Conservation (phyloP, 1,140 invertebrate genomes). For the Papilio xuthus region DNA sequence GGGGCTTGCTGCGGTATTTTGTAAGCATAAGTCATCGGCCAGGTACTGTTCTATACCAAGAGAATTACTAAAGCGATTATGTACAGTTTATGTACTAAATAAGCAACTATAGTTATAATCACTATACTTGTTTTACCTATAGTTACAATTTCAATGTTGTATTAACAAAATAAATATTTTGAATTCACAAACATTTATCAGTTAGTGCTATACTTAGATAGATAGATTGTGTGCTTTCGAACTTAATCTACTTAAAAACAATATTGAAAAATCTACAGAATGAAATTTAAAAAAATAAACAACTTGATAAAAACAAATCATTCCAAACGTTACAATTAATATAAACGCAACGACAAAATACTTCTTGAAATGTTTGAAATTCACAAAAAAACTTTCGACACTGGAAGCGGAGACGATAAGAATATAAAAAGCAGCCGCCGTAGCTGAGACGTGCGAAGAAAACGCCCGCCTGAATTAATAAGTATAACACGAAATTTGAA, state of each 20-base stretch:
- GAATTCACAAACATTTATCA: too few relatives aligned
- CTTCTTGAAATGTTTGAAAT: slow-evolving; percentile 55
- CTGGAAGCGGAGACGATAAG: slow-evolving; percentile 54
- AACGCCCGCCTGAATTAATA: slow-evolving; percentile 80
- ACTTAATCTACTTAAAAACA: not conserved
- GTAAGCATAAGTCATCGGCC: slow-evolving; percentile 62
- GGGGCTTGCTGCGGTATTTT: slow-evolving; percentile 47
- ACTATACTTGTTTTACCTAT: too few relatives aligned
- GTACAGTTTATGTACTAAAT: not conserved
- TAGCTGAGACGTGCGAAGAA: slow-evolving; percentile 63
- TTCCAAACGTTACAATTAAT: slow-evolving; percentile 21
- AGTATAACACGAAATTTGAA: slow-evolving; percentile 83
- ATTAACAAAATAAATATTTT: too few relatives aligned
- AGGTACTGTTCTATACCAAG: slow-evolving; percentile 44
- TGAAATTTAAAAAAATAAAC: not conserved
- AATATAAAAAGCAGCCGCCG: slow-evolving; percentile 75
- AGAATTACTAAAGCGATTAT: slow-evolving; percentile 22
- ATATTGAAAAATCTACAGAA: not conserved
- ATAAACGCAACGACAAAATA: slow-evolving; percentile 46
- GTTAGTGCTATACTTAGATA: too few relatives aligned
- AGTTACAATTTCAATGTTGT: too few relatives aligned
- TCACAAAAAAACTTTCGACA: slow-evolving; percentile 53
- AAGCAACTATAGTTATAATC: too few relatives aligned
- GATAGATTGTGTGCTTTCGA: not conserved
- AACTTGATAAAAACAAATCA: slow-evolving; percentile 26